Conservation (phyloP, 2,888 invertebrate species). For the Dryococelus australis region DNA sequence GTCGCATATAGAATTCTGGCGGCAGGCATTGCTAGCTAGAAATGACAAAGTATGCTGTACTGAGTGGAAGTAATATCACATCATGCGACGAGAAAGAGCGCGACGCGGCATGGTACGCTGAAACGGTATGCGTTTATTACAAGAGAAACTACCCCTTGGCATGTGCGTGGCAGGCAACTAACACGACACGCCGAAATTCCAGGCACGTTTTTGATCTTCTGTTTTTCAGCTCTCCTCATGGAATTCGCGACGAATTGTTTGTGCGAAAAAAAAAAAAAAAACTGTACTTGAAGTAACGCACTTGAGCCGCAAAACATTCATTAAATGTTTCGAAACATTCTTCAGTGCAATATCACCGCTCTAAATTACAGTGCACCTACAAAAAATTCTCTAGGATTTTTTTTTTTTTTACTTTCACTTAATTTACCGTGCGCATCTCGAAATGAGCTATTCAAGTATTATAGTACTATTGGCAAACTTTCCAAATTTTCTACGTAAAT, state of each 20-base stretch:
- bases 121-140: not conserved
- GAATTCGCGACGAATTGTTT: not conserved
- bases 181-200: not conserved
- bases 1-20: not conserved
- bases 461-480: no score
- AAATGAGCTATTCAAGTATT: no score
- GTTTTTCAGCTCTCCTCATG: not conserved
- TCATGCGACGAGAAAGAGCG: not conserved
- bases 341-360: no score
- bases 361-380: no score
- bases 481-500: no score
- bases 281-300: no score
- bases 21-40: not conserved
- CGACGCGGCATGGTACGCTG: not conserved
- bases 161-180: not conserved
- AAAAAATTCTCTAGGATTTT: no score
- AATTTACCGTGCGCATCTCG: no score
- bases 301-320: no score
- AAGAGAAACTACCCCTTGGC: slow-evolving; percentile 10
- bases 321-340: no score
- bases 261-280: no score
- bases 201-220: not conserved
- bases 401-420: no score
- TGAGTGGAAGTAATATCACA: not conserved
- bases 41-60: not conserved